Percentiles rank a stretch among this genome's conserved stretches.
These are phyloP conservation scores for Muscicapa adusta DNA, from an alignment of 2,113 vertebrate genomes.

Conservation along the genomic window DNA sequence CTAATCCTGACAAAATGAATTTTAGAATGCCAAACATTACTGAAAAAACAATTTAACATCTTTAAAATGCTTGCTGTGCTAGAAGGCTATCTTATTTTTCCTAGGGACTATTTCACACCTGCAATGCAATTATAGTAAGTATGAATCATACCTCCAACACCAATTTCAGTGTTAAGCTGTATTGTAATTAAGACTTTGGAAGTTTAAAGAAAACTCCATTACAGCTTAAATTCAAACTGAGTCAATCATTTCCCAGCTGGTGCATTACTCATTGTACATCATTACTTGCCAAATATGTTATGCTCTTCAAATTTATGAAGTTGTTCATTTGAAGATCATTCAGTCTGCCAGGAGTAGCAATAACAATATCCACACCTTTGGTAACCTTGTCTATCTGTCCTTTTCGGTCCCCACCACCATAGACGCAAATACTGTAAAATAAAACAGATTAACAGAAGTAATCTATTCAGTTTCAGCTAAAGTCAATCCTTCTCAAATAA, in stretches of 20 bases:
- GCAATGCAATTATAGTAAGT: not conserved
- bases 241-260: not conserved
- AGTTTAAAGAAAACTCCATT: not conserved
- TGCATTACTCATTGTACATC: not conserved
- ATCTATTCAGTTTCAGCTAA: not conserved
- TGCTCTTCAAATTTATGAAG: conserved; percentile 82
- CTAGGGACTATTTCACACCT: not conserved
- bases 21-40: not conserved
- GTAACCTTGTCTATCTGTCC: conserved; percentile 82
- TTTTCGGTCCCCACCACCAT: conserved; percentile 89
- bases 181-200: not conserved
- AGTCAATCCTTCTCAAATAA: not conserved
- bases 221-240: not conserved
- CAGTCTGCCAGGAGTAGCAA: conserved; percentile 92
- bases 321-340: conserved; percentile 95
- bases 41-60: not conserved
- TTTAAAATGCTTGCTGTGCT: not conserved
- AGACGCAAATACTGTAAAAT: conserved; percentile 86
- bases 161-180: not conserved
- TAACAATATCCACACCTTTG: conserved; percentile 91
- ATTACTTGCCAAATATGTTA: conserved; percentile 89
- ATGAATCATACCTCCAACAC: not conserved
- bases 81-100: not conserved
- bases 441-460: not conserved
- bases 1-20: not conserved